Base-by-base conservation (phyloP, 2,888 invertebrate genomes). In the Agriopis marginaria region DNA sequence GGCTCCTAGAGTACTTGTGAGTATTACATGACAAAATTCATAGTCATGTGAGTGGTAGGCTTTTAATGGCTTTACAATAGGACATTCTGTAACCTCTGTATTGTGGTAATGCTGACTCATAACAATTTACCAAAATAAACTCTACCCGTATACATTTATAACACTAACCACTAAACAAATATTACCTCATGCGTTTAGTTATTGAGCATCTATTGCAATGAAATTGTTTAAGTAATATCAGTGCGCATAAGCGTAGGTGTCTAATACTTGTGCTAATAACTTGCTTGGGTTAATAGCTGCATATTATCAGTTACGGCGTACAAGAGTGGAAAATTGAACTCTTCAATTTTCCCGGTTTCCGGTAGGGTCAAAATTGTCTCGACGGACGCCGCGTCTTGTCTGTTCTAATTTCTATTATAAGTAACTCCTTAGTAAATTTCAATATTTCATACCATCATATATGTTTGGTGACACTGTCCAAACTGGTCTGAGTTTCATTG, bases 81-180 rank as follows among this genome's bases (percentile, higher is more conserved):
- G 12, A 47, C 47, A n/a, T 47, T 47, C 47, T 5, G n/a, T 14
- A n/a, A n/a, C 47, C n/a, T 47, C 47, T 47, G n/a, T 47, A n/a
- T 47, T n/a, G 47, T n/a, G n/a, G 47, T 47, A 47, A 51, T 1
- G 11, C 23, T 23, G 51, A 51, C 51, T 51, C 51, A 14, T 17
- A 51, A 17, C 23, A 51, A 51, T 23, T 32, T 51, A 51, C 23
- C 51, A 23, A 51, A 51, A 51, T 51, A 51, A 23, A 51, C 53
- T 51, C 51, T 7, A 53, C 32, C 12, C 53, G 12, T 32, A 51
- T 23, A 11, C 53, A 32, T 32, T 32, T 7, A 32, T 39, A 53
- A 11, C 32, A 32, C 54, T 55, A 23, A 64, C 55, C 63, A 10
- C 63, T 56, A 55, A 64, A 56, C 64, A 64, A 64, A 56, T 56